A percentile compares a stretch with the other conserved stretches of the same genome.
Conservation (phyloP, 2,797 vertebrate species). For the Aldrovandia affinis region DNA sequence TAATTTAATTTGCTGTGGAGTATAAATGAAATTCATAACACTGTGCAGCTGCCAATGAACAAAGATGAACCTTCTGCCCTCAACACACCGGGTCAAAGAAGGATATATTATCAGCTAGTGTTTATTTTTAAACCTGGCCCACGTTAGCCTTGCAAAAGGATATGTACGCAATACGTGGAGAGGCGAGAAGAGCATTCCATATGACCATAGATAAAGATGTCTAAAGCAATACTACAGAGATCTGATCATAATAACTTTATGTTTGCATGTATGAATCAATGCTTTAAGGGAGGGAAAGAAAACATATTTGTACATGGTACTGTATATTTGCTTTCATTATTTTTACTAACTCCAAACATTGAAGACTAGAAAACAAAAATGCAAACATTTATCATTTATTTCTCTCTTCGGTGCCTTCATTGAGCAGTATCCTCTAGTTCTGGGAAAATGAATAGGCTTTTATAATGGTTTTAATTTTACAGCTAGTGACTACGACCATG, state of each 20-base stretch:
- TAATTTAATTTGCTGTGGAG: conserved; percentile 74
- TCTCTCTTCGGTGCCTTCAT: conserved; percentile 26
- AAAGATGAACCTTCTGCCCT: conserved; percentile 54
- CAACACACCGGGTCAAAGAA: conserved; percentile 49
- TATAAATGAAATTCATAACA: conserved; percentile 73
- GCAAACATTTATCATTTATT: conserved; percentile 52
- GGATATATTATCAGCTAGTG: neutral
- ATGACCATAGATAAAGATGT: too few relatives aligned
- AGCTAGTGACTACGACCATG: conserved; percentile 82
- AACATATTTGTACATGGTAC: too few relatives aligned
- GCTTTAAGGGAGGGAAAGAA: too few relatives aligned
- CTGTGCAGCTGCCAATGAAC: conserved; percentile 66
- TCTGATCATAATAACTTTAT: too few relatives aligned
- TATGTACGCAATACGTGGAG: too few relatives aligned
- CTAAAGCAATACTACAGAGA: too few relatives aligned
- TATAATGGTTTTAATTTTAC: conserved; percentile 85
- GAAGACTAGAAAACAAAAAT: conserved; percentile 21
- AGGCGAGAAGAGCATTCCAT: too few relatives aligned
- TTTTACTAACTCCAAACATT: neutral
- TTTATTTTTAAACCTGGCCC: conserved; percentile 44
- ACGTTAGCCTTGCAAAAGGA: too few relatives aligned
- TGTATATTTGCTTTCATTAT: conserved; percentile 33
- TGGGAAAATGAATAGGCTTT: conserved; percentile 80
- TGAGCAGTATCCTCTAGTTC: conserved; percentile 71
- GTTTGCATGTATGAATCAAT: too few relatives aligned